These are phyloP conservation scores for Lepidochrysops patricia DNA, from an alignment of 2,888 invertebrate species.

Conservation along the genomic window DNA sequence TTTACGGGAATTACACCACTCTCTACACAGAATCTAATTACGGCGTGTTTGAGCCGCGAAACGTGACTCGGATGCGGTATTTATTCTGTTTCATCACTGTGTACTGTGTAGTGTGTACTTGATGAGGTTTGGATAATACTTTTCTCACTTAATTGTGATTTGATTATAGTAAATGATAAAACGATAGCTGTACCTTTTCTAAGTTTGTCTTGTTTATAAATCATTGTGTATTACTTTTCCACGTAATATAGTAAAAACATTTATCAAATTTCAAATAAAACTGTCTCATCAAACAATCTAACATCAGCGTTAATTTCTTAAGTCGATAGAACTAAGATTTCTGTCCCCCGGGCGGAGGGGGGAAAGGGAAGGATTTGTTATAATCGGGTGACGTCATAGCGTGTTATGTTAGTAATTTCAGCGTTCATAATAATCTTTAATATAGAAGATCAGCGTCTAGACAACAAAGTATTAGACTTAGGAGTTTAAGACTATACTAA, in stretches of 20 bases:
- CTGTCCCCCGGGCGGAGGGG: background rate
- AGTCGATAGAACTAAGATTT: background rate
- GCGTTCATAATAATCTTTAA: background rate
- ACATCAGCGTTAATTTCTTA: background rate
- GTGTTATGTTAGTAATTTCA: background rate
- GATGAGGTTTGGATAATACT: background rate
- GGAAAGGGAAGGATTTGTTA: background rate
- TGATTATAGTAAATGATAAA: background rate
- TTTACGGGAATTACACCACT: conserved; percentile 69
- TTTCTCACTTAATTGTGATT: background rate
- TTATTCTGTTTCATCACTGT: conserved; percentile 1
- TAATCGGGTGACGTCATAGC: background rate
- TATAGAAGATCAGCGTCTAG: background rate
- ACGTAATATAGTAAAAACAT: too few relatives aligned
- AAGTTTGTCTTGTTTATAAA: too few relatives aligned
- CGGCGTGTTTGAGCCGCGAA: conserved; percentile 30
- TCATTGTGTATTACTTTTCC: too few relatives aligned
- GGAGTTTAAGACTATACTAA: background rate
- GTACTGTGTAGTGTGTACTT: background rate
- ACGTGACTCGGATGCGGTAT: conserved; percentile 32
- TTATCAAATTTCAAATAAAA: background rate
- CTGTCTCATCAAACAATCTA: background rate
- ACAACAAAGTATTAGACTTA: background rate
- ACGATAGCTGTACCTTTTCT: background rate
- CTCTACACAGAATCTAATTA: conserved; percentile 61